Evolutionary conservation across 2,113 vertebrate species (phyloP), one percentile per base, ranked within the genome.

Genomic region (Limanda limanda): DNA sequence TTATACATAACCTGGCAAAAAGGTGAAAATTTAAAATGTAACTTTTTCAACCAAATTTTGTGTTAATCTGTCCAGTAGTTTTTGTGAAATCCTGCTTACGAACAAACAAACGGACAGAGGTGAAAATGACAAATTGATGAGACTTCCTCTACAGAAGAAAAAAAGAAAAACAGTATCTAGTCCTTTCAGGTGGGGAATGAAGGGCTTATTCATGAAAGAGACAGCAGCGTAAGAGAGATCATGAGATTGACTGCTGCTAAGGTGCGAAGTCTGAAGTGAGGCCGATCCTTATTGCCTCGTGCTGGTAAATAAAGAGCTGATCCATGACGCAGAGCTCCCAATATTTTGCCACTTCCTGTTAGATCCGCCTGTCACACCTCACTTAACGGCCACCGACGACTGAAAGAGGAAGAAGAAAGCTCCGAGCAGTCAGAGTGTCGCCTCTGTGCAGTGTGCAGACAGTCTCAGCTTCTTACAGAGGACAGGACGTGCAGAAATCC

Each of bases 271-370:
- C 68, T 58, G 60, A 35, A 81, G 13, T 83, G 73, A 81, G 60
- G 51, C 60, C 59, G 57, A 14, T 42, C 52, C 48, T 75, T 42
- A 55, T 73, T 1, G 40, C 61, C 71, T 56, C 21, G 14, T 61
- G 47, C 40, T 61, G 78, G 56, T 82, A 80, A 74, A 81, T 74
- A 82, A 81, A 84, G 59, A 80, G 63, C 58, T 54, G 66, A 81
- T 79, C 63, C 31, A 31, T 31, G 31, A 31, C 31, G 31, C 31
- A 31, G 31, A 31, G 31, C 31, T 52, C 52, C 58, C 20, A 23
- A 42, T 54, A 60, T 23, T 72, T 51, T 70, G 71, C 62, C 35
- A 27, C 73, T 78, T 64, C 20, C 68, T 35, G 59, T 71, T 74
- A 57, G 62, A 59, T 69, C 55, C 80, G 1, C 37, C 71, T 83